Base-by-base conservation (phyloP, 1,140 invertebrate genomes). In the Aradophagus sp. region DNA sequence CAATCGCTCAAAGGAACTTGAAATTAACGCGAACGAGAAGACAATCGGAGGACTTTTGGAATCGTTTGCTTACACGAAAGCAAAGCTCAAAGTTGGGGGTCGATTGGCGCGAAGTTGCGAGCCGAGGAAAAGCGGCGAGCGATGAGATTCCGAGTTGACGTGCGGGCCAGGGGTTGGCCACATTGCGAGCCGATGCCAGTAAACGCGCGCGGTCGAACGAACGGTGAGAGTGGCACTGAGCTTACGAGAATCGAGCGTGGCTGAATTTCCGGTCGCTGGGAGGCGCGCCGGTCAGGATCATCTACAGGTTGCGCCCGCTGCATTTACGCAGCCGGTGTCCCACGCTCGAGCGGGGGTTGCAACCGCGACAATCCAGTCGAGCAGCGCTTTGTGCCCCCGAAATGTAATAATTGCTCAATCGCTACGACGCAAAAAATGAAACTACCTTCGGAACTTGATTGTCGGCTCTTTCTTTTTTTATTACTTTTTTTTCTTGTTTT, bases 281-380 rank as follows among this genome's bases (percentile, higher is more conserved):
- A 77, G 80, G 78, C 77, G 81, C 78, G 73, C 58, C 80, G 77
- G 76, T 82, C 79, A 81, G 78, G 76, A 81, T 82, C 77, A 84
- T 83, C 84, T 77, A 86, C 84, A 85, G 84, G 84, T 86, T 86
- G 84, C 77, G 83, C 80, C 63, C 73, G 77, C 56, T 74, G 76
- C 77, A 75, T 81, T 75, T 61, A 74, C 74, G 75, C 70, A 74
- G 63, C 63, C 63, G 53, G 44, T 44, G 52, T 35, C 31, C 13
- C 20, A 13, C 6, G 4, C 42, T 26, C 16, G 32, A 41, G 34
- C 7, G 50, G 31, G 50, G 50, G 50, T 63, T 63, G 47, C 14
- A 17, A 29, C 31, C n/a, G 29, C 42, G 27, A n/a, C 42, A 32
- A 3, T 13, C 8, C 41, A 23, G 8, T 3, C 36, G 14, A 2